A percentile compares a stretch with the other conserved stretches of the same genome.
phyloP scores from a whole-genome alignment of 2,888 invertebrate species.

The Sarcophaga subvicina region DNA sequence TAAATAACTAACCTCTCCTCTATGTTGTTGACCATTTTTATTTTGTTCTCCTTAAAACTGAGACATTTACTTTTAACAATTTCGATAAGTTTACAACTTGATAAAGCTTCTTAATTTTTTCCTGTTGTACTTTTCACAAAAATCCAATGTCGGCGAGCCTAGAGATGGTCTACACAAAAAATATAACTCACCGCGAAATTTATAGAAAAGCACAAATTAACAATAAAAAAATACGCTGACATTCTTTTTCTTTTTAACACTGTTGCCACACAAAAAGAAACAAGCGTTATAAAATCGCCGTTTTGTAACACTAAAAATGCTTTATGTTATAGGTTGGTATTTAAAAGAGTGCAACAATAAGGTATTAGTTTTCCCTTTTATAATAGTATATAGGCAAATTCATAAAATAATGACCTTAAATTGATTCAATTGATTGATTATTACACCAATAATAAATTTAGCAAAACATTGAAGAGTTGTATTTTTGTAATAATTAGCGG shows the following conservation, averaged over 20 bases:
- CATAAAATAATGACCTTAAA: no score
- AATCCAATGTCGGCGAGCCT: constrained; percentile 33
- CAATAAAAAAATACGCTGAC: constrained; percentile 25
- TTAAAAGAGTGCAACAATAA: no score
- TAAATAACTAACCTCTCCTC: constrained; percentile 55
- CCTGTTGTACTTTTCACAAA: constrained; percentile 15
- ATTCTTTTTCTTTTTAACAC: constrained; percentile 15
- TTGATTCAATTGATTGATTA: no score
- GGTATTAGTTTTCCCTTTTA: no score
- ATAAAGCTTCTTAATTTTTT: constrained; percentile 36
- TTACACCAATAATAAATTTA: no score
- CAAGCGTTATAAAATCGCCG: background rate
- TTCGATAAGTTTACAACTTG: background rate
- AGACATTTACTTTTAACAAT: constrained; percentile 36
- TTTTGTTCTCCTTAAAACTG: constrained; percentile 16
- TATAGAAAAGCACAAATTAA: constrained; percentile 33
- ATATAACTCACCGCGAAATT: constrained; percentile 51
- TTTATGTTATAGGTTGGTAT: no score
- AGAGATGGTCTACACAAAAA: constrained; percentile 49
- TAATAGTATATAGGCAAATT: no score
- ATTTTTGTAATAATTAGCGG: no score
- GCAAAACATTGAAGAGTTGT: no score
- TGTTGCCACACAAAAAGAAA: background rate
- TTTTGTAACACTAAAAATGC: background rate
- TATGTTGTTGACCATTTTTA: constrained; percentile 47